A percentile compares a stretch with the other conserved stretches of the same genome.
These are phyloP conservation scores for Eucera pruinosa DNA, from an alignment of 2,888 invertebrate species.

Conservation along the genomic window DNA sequence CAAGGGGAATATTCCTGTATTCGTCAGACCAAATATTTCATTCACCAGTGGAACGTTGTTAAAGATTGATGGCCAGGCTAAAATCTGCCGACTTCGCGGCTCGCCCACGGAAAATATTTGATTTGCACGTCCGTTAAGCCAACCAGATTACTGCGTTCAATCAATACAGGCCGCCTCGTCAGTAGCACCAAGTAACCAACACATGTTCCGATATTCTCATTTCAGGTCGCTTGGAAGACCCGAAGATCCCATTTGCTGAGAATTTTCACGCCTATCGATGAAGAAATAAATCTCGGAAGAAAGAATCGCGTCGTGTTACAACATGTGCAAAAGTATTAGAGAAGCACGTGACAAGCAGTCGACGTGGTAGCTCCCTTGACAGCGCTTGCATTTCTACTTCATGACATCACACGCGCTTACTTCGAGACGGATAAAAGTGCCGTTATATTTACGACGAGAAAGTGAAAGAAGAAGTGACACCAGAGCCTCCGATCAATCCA, in stretches of 20 bases:
- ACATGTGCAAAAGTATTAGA: slow-evolving; percentile 22
- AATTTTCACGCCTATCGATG: neutral
- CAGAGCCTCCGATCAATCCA: slow-evolving; percentile 22
- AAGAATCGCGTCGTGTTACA: neutral
- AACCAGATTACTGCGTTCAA: slow-evolving; percentile 60
- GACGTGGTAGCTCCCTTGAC: slow-evolving; percentile 21
- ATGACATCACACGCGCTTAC: slow-evolving; percentile 65
- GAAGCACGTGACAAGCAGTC: slow-evolving; percentile 49
- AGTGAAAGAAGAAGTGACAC: slow-evolving; percentile 23
- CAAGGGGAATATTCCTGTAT: slow-evolving; percentile 13
- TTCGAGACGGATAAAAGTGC: slow-evolving; percentile 51
- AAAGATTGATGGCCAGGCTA: neutral
- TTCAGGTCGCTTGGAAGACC: slow-evolving; percentile 30
- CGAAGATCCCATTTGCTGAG: neutral
- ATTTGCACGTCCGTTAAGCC: slow-evolving; percentile 62
- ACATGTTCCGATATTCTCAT: slow-evolving; percentile 36
- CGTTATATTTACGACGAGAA: slow-evolving; percentile 61
- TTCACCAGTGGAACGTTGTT: neutral
- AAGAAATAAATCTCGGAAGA: neutral
- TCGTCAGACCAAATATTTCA: slow-evolving; percentile 5
- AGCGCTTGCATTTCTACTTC: slow-evolving; percentile 54
- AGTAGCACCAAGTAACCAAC: slow-evolving; percentile 50
- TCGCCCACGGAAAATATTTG: slow-evolving; percentile 42
- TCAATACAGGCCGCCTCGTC: slow-evolving; percentile 60
- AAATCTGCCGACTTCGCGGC: neutral